Evolutionary conservation across 2,888 invertebrate genomes (phyloP).

Genomic region (Camponotus fellah): DNA sequence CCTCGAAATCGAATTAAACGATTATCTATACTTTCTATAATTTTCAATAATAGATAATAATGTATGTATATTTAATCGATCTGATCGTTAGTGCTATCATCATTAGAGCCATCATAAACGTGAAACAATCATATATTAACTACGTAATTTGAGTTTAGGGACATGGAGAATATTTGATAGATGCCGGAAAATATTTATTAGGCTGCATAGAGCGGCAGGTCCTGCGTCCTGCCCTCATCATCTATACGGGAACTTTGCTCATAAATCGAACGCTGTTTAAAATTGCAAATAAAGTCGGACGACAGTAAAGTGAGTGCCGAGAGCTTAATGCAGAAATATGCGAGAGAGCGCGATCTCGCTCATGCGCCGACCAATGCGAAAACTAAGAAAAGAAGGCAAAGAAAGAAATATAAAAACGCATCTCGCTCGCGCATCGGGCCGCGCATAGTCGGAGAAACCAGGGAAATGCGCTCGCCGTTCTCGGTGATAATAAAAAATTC

Average conservation of each 20-base stretch:
- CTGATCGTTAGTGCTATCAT: constrained; percentile 49
- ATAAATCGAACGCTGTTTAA: constrained; percentile 51
- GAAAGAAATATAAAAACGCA: constrained; percentile 29
- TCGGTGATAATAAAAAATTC: constrained; percentile 76
- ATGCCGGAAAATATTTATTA: constrained; percentile 52
- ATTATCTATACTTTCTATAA: neutral
- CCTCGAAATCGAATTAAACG: neutral
- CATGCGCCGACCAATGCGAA: constrained; percentile 25
- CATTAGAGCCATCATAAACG: constrained; percentile 47
- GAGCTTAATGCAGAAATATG: constrained; percentile 52
- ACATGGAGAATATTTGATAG: constrained; percentile 29
- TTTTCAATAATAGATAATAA: constrained; percentile 33
- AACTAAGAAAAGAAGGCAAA: constrained; percentile 19
- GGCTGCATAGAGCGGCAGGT: neutral
- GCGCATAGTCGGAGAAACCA: neutral
- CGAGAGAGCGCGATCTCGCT: constrained; percentile 47
- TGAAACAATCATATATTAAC: constrained; percentile 56
- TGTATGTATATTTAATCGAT: constrained; percentile 39
- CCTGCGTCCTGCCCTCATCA: neutral
- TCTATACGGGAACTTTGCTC: constrained; percentile 35
- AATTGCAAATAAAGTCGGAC: constrained; percentile 49
- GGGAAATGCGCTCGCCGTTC: constrained; percentile 48
- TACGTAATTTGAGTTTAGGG: constrained; percentile 44
- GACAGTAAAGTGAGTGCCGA: constrained; percentile 50
- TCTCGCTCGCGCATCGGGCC: constrained; percentile 16